Evolutionary conservation across 2,797 vertebrate species (phyloP).

Genomic region (Chrosomus eos): DNA sequence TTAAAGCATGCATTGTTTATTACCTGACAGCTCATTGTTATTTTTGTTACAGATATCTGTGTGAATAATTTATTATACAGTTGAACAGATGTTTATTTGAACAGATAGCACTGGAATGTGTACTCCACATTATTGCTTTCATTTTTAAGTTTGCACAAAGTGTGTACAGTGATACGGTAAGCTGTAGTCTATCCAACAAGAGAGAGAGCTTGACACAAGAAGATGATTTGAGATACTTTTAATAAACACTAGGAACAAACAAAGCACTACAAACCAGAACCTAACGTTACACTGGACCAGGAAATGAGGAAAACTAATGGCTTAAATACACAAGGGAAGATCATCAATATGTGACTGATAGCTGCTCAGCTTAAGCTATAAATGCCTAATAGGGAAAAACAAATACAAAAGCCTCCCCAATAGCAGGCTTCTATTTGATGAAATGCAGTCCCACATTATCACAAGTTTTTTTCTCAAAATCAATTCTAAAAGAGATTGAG

Average conservation of each 20-base stretch:
- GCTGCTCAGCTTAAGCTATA: no score
- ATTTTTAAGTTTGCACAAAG: not conserved
- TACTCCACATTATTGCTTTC: not conserved
- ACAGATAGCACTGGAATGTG: conserved; percentile 15
- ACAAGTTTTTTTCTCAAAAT: no score
- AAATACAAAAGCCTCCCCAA: no score
- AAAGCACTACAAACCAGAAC: not conserved
- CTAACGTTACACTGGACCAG: not conserved
- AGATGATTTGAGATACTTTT: not conserved
- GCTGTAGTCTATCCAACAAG: not conserved
- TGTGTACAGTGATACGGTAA: not conserved
- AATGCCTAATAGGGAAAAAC: no score
- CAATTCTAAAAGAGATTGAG: no score
- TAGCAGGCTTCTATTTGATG: no score
- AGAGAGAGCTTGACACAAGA: not conserved
- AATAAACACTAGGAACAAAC: not conserved
- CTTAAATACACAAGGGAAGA: not conserved
- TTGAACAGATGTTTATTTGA: conserved; percentile 4
- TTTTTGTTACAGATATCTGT: conserved; percentile 15
- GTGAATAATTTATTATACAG: conserved; percentile 24
- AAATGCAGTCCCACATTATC: no score
- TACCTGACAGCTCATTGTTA: conserved; percentile 19
- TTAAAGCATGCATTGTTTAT: conserved; percentile 21
- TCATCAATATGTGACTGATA: not conserved
- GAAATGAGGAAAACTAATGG: not conserved